Evolutionary conservation across 2,888 invertebrate species (phyloP).

Genomic region (Hydropsyche betteni): DNA sequence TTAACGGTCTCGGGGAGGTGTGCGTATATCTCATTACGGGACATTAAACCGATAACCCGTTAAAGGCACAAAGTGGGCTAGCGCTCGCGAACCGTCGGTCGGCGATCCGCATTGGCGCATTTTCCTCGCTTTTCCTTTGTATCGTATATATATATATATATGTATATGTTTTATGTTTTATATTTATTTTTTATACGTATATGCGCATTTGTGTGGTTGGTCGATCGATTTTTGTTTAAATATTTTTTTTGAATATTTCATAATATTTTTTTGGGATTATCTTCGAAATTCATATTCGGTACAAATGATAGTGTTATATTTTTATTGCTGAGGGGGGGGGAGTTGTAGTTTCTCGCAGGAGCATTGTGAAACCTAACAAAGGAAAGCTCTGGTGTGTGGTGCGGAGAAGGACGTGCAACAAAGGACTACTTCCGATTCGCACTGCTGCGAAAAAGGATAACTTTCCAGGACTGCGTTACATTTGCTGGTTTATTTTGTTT

Average conservation of each 20-base stretch:
- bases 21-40: slow-evolving; percentile 36
- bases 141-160: neutral
- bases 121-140: neutral
- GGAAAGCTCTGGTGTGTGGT: slow-evolving; percentile 3
- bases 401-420: slow-evolving; percentile 21
- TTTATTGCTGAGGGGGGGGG: too few relatives aligned
- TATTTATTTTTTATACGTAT: too few relatives aligned
- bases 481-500: neutral
- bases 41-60: slow-evolving; percentile 38
- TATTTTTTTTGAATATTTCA: too few relatives aligned
- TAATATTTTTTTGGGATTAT: too few relatives aligned
- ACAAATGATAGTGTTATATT: too few relatives aligned
- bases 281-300: too few relatives aligned
- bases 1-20: neutral
- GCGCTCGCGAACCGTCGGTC: slow-evolving; percentile 18
- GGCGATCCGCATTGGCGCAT: slow-evolving; percentile 24
- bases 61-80: slow-evolving; percentile 24
- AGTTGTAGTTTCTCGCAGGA: neutral
- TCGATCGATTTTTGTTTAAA: too few relatives aligned
- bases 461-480: neutral
- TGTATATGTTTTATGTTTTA: too few relatives aligned
- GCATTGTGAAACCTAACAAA: slow-evolving; percentile 18
- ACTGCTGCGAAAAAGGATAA: neutral
- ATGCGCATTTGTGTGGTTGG: too few relatives aligned
- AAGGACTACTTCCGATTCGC: slow-evolving; percentile 27